Base-by-base conservation (phyloP, 2,797 vertebrate species). In the Acanthurus tractus region DNA sequence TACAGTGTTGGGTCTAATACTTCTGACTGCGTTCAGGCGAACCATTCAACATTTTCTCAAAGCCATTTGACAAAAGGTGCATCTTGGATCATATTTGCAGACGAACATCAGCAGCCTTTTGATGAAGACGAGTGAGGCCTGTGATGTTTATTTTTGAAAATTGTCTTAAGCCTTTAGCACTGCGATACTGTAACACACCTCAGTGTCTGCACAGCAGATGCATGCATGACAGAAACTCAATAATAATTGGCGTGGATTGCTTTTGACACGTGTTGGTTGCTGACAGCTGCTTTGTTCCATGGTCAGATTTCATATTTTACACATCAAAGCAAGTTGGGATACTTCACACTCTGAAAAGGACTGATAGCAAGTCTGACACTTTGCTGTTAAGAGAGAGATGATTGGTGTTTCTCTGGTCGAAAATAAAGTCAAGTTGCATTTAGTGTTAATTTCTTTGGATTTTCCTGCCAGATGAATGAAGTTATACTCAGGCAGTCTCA, bases 251-350 rank as follows among this genome's bases (percentile, higher is more conserved):
- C 92, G 92, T 95, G 93, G 94, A 95, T 96, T 95, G 95, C 94
- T 93, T 95, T 94, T 96, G 96, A 96, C 95, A 95, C 93, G 92
- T 96, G 96, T 94, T 93, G 95, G 89, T 94, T 91, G 93, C 93
- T 96, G 96, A 96, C 96, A 97, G 96, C 92, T 94, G 95, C 96
- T 97, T 97, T 97, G 96, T 97, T 98, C 96, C 96, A 91, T 94
- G 94, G 95, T 96, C 95, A 97, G 95, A 96, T 96, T 96, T 96
- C 94, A 96, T 95, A 96, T 96, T 97, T 96, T 96, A 96, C 96
- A 97, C 96, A 96, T 98, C 95, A 96, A 97, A 97, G 96, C 38
- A 12, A 93, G 94, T 94, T 92, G 20, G 85, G 68, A 83, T 90
- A 80, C 85, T 87, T 82, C 79, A 78, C 84, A 89, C 86, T 81